A percentile compares a stretch with the other conserved stretches of the same genome.
Conservation (phyloP, 2,888 invertebrate genomes). For the Plebejus melissa region DNA sequence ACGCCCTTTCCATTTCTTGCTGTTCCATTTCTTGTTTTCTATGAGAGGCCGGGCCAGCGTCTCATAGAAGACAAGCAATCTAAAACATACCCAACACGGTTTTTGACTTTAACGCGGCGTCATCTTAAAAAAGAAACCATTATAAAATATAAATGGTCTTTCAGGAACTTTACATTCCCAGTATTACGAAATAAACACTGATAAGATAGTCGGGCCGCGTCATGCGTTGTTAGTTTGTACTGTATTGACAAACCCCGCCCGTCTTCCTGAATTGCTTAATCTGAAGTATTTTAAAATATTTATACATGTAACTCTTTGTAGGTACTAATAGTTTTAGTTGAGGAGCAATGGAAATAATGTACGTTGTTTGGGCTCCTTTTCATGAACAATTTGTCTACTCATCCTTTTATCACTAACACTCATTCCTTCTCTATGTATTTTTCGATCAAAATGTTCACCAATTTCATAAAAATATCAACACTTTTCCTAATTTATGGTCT, state of each 20-base stretch:
- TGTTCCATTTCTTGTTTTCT: too few species aligned
- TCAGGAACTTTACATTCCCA: constrained; percentile 14
- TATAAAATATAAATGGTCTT: constrained; percentile 7
- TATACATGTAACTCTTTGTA: not conserved
- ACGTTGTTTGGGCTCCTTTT: too few species aligned
- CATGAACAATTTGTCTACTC: not conserved
- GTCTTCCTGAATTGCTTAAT: not conserved
- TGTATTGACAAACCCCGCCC: not conserved
- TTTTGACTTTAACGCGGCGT: too few species aligned
- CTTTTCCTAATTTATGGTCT: not conserved
- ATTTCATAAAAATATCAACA: not conserved
- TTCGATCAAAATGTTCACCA: not conserved
- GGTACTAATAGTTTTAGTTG: not conserved
- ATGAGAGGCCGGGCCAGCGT: too few species aligned
- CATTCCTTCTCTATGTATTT: not conserved
- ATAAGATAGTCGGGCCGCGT: constrained; percentile 15
- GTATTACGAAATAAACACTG: constrained; percentile 10
- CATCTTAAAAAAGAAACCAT: not conserved
- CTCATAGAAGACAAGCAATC: too few species aligned
- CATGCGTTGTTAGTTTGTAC: not conserved
- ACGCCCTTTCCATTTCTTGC: too few species aligned
- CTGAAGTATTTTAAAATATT: not conserved
- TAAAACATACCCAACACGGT: too few species aligned
- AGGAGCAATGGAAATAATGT: not conserved
- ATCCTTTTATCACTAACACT: not conserved